Percentiles rank a stretch among this genome's conserved stretches.
Evolutionary conservation across 2,113 vertebrate species (phyloP).

Genomic region (Python bivittatus): DNA sequence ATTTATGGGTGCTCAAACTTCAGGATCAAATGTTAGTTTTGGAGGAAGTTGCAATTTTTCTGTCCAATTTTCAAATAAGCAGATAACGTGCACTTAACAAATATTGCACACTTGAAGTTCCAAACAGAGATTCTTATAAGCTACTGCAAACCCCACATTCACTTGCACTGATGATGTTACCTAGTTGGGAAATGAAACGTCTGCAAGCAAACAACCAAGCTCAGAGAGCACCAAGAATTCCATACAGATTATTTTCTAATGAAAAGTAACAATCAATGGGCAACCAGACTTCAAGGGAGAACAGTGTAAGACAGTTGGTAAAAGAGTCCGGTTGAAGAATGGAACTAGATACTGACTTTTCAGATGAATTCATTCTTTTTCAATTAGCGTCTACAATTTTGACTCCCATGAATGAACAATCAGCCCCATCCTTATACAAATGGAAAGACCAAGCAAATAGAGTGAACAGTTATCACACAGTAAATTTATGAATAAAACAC

Average conservation of each 20-base stretch:
- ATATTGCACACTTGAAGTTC: background rate
- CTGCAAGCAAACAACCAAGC: background rate
- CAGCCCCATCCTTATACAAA: background rate
- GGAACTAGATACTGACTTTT: background rate
- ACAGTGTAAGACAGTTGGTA: background rate
- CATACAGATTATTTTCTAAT: background rate
- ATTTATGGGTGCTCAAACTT: background rate
- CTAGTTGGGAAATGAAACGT: background rate
- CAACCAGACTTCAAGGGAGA: background rate
- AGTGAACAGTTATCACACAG: background rate
- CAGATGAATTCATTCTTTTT: background rate
- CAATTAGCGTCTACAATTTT: background rate
- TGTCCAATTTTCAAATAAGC: background rate
- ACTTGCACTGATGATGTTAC: background rate
- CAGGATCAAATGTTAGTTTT: background rate
- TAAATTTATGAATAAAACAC: background rate
- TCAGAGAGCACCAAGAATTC: background rate
- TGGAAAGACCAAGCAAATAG: background rate
- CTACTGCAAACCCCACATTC: background rate
- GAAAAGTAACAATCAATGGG: background rate
- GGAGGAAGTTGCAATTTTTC: background rate
- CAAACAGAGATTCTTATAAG: background rate
- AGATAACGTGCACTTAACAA: background rate
- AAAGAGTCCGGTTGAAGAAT: background rate
- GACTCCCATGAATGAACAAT: background rate